Percentiles rank a stretch among this genome's conserved stretches.
Evolutionary conservation across 2,888 invertebrate genomes (phyloP).

Genomic region (Agrypnus murinus): DNA sequence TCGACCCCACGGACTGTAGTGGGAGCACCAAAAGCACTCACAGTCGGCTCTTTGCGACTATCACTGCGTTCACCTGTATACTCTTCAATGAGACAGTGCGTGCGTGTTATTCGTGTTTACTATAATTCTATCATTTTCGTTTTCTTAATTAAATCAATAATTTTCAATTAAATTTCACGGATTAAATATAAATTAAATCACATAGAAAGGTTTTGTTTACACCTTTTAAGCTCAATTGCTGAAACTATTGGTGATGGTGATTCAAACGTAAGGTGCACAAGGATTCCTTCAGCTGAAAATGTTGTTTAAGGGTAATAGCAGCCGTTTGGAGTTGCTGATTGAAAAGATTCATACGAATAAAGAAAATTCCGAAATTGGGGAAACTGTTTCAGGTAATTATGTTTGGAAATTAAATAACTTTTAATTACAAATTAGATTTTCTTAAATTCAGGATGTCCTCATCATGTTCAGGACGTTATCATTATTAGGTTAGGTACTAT

Average conservation of each 20-base stretch:
- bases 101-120: slow-evolving; percentile 34
- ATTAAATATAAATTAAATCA: background rate
- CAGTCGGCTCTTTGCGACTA: slow-evolving; percentile 47
- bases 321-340: slow-evolving; percentile 87
- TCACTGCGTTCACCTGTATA: slow-evolving; percentile 35
- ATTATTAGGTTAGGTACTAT: background rate
- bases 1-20: slow-evolving; percentile 55
- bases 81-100: slow-evolving; percentile 35
- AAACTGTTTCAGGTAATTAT: slow-evolving; percentile 44
- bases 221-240: background rate
- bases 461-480: background rate
- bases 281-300: slow-evolving; percentile 69
- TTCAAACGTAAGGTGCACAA: slow-evolving; percentile 23
- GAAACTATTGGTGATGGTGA: slow-evolving; percentile 36
- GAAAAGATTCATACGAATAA: slow-evolving; percentile 91
- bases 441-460: slow-evolving; percentile 16
- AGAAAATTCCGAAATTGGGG: slow-evolving; percentile 72
- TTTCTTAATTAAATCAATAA: no score
- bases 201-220: background rate
- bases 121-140: background rate
- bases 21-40: slow-evolving; percentile 53
- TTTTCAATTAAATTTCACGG: no score
- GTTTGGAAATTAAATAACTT: background rate
- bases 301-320: slow-evolving; percentile 92
- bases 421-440: no score